These are phyloP conservation scores for Drosophila kikkawai DNA, from an alignment of 1,140 invertebrate species.

Conservation along the genomic window DNA sequence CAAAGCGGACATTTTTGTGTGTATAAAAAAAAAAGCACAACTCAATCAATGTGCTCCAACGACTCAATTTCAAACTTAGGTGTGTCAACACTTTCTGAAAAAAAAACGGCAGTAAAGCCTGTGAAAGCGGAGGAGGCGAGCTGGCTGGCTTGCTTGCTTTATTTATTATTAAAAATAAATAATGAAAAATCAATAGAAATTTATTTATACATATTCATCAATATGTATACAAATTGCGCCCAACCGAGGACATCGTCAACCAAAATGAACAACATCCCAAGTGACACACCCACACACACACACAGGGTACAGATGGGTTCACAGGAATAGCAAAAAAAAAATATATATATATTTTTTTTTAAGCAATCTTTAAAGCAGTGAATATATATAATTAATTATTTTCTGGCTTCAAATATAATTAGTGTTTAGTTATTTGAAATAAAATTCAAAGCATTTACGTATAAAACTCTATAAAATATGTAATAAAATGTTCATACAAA, in stretches of 20 bases:
- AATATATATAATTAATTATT: not conserved
- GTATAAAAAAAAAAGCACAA: slow-evolving; percentile 9
- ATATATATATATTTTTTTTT: no score
- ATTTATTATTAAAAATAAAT: slow-evolving; percentile 68
- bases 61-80: slow-evolving; percentile 42
- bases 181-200: slow-evolving; percentile 68
- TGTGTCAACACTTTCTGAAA: slow-evolving; percentile 41
- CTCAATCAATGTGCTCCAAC: slow-evolving; percentile 45
- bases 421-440: no score
- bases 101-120: slow-evolving; percentile 10
- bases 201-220: slow-evolving; percentile 66
- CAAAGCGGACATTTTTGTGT: slow-evolving; percentile 31
- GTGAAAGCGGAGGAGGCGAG: not conserved
- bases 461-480: not conserved
- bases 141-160: slow-evolving; percentile 20
- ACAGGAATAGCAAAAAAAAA: not conserved
- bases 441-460: rapidly evolving
- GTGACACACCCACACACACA: slow-evolving; percentile 21
- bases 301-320: not conserved
- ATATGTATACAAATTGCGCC: slow-evolving; percentile 49
- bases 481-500: not conserved
- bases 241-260: slow-evolving; percentile 32
- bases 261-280: slow-evolving; percentile 54
- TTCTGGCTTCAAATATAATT: no score
- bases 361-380: no score